Percentiles rank a stretch among this genome's conserved stretches.
Conservation (phyloP, 2,113 vertebrate species). For the Lagopus leucura region DNA sequence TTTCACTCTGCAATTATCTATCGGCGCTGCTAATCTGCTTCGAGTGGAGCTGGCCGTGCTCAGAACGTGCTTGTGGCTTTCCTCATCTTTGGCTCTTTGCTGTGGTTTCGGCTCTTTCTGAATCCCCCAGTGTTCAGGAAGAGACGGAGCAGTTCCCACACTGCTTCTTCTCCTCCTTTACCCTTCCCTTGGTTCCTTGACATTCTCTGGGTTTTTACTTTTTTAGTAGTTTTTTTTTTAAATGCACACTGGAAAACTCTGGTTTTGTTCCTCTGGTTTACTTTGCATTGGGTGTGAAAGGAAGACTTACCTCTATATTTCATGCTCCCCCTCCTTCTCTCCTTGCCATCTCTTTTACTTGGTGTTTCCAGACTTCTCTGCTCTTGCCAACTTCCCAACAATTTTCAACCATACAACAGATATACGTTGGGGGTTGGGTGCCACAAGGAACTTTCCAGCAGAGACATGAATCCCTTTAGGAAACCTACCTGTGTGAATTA, state of each 20-base stretch:
- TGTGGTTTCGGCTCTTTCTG: slow-evolving; percentile 1
- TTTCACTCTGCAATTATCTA: not conserved
- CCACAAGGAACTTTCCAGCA: not conserved
- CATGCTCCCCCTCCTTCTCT: not conserved
- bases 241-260: fast-evolving
- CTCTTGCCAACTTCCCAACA: not conserved
- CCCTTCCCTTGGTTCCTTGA: not conserved
- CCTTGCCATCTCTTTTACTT: not conserved
- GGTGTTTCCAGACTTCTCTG: not conserved
- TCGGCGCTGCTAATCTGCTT: not conserved
- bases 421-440: not conserved
- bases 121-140: not conserved
- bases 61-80: slow-evolving; percentile 5
- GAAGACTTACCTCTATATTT: no score
- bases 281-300: not conserved
- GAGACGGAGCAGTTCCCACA: not conserved
- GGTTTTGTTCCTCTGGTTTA: not conserved
- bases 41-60: not conserved
- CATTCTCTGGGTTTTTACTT: not conserved
- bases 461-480: not conserved
- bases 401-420: fast-evolving
- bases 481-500: not conserved
- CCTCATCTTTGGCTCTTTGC: not conserved
- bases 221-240: not conserved
- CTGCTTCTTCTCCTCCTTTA: not conserved